Evolutionary conservation across 2,113 vertebrate genomes (phyloP).

Genomic region (Scalopus aquaticus): DNA sequence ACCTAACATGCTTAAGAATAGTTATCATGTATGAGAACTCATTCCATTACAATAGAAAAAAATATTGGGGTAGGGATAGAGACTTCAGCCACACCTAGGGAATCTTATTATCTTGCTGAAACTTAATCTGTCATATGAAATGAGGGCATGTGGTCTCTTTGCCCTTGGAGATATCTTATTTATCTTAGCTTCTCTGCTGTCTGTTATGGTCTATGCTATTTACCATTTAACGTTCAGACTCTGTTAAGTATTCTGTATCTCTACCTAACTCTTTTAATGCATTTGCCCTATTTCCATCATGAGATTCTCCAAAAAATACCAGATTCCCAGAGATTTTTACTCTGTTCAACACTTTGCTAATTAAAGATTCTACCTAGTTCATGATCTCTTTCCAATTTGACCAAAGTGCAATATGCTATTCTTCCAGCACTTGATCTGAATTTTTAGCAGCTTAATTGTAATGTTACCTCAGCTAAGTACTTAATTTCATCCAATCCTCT

Average conservation of each 20-base stretch:
- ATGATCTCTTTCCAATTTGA: background rate
- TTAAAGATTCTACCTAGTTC: background rate
- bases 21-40: background rate
- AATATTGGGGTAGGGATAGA: background rate
- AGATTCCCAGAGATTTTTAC: background rate
- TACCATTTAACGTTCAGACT: background rate
- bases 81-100: background rate
- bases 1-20: background rate
- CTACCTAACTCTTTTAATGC: background rate
- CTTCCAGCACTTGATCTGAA: background rate
- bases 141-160: background rate
- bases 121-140: background rate
- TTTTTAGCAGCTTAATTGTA: slow-evolving; percentile 10
- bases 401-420: background rate
- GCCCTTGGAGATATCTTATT: background rate
- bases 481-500: slow-evolving; percentile 32
- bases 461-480: slow-evolving; percentile 39
- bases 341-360: background rate
- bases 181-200: background rate
- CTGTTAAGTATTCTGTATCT: background rate
- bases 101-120: background rate
- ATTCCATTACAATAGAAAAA: background rate
- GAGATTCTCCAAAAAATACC: background rate
- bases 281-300: background rate
- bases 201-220: background rate